Evolutionary conservation across 1,140 invertebrate genomes (phyloP).

Genomic region (Drosophila leontia): DNA sequence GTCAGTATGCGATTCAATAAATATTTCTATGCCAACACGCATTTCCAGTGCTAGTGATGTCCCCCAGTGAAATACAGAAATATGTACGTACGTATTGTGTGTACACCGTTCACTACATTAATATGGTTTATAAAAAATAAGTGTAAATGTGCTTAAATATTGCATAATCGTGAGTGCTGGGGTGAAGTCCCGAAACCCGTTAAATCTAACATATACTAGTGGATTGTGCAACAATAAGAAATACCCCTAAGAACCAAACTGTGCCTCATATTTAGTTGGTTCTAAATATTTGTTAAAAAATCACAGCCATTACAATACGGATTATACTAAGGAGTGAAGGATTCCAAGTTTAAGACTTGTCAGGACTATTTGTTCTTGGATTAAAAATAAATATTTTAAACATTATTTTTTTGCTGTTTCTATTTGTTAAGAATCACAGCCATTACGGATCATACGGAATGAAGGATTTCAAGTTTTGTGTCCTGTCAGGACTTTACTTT

Average conservation of each 20-base stretch:
- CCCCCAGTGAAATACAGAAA: constrained; percentile 21
- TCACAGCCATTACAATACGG: constrained; percentile 19
- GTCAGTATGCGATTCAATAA: constrained; percentile 28
- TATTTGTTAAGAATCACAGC: constrained; percentile 3
- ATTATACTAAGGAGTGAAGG: constrained; percentile 26
- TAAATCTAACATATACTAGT: constrained; percentile 8
- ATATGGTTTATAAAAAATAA: constrained; percentile 14
- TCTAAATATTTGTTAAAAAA: constrained; percentile 6
- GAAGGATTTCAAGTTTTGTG: not conserved
- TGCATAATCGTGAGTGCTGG: constrained; percentile 32
- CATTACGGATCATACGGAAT: constrained; percentile 30
- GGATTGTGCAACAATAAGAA: constrained; percentile 15
- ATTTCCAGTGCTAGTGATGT: constrained; percentile 38
- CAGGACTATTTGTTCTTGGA: too few species aligned
- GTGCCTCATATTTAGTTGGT: not conserved
- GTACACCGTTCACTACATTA: constrained; percentile 3
- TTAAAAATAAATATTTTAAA: too few species aligned
- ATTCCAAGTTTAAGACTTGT: not conserved
- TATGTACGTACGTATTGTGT: constrained; percentile 33
- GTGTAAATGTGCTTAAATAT: constrained; percentile 30
- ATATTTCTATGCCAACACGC: constrained; percentile 18
- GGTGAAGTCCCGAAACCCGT: not conserved
- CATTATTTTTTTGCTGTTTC: not conserved
- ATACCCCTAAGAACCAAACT: constrained; percentile 1
- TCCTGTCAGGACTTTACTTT: not conserved